phyloP scores from a whole-genome alignment of 2,888 invertebrate genomes.

The Drosophila parthenogenetica region DNA sequence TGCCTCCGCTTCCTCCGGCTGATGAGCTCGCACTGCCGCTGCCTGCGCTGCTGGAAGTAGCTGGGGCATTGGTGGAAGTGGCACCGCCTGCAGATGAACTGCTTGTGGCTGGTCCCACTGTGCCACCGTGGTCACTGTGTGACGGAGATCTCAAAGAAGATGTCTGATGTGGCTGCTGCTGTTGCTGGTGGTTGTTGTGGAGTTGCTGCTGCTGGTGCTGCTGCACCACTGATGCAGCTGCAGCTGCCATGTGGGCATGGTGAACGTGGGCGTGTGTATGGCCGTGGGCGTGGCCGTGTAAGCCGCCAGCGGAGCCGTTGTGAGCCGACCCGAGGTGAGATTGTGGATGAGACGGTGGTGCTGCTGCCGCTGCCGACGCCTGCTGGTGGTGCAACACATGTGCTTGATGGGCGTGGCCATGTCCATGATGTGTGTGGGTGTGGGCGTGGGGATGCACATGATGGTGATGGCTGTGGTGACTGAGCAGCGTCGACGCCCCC shows the following conservation, averaged over 20 bases:
- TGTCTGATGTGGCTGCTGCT: constrained; percentile 59
- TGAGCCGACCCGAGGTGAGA: constrained; percentile 44
- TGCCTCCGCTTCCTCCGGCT: constrained; percentile 37
- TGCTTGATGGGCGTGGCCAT: constrained; percentile 55
- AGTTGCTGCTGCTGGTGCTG: constrained; percentile 50
- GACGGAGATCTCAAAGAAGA: constrained; percentile 75
- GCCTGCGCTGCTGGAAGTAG: constrained; percentile 45
- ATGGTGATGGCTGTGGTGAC: constrained; percentile 85
- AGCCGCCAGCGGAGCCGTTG: constrained; percentile 40
- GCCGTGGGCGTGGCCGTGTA: constrained; percentile 55
- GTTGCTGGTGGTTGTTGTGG: constrained; percentile 52
- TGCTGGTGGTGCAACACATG: constrained; percentile 65
- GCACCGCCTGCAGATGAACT: constrained; percentile 51
- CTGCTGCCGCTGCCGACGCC: constrained; percentile 45
- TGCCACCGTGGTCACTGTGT: constrained; percentile 66
- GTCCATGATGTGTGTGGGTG: constrained; percentile 11
- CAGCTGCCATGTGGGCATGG: constrained; percentile 70
- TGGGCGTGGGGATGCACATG: constrained; percentile 58
- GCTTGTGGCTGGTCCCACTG: constrained; percentile 56
- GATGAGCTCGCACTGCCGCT: constrained; percentile 31
- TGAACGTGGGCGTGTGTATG: constrained; percentile 56
- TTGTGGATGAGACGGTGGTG: constrained; percentile 37
- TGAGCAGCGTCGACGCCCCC: constrained; percentile 65
- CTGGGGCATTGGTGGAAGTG: constrained; percentile 46
- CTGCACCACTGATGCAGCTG: constrained; percentile 68